These are phyloP conservation scores for Alloplasta piceator DNA, from an alignment of 2,888 invertebrate genomes.

Conservation along the genomic window DNA sequence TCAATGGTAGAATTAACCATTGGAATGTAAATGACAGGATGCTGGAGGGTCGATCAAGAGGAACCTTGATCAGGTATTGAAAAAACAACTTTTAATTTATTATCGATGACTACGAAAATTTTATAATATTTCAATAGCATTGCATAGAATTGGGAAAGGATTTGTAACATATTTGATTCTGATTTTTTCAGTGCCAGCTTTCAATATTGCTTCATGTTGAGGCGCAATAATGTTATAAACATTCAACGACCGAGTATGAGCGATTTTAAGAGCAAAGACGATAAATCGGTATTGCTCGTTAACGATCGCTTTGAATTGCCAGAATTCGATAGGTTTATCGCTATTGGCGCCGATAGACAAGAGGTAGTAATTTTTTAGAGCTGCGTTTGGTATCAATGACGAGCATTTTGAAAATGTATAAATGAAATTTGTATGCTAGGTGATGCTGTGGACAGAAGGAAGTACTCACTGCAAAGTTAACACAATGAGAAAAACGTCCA, in stretches of 20 bases:
- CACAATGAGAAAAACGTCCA: no score
- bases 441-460: conserved; percentile 70
- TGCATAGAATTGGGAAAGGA: neutral
- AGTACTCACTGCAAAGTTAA: conserved; percentile 37
- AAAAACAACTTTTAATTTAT: conserved; percentile 45
- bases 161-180: neutral
- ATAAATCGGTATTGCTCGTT: neutral
- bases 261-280: neutral
- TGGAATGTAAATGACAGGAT: conserved; percentile 67
- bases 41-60: conserved; percentile 11
- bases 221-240: conserved; percentile 60
- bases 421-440: conserved; percentile 61
- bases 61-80: conserved; percentile 56
- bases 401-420: neutral
- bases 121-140: neutral
- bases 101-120: neutral
- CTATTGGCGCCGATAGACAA: conserved; percentile 65
- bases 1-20: conserved; percentile 59
- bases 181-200: conserved; percentile 26
- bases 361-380: conserved; percentile 57
- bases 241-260: conserved; percentile 54
- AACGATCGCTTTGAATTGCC: neutral
- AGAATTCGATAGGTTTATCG: conserved; percentile 53
- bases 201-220: conserved; percentile 55
- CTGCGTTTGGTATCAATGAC: neutral